Percentiles rank a stretch among this genome's conserved stretches.
phyloP scores from a whole-genome alignment of 2,888 invertebrate genomes.

The Acrobasis suavella region DNA sequence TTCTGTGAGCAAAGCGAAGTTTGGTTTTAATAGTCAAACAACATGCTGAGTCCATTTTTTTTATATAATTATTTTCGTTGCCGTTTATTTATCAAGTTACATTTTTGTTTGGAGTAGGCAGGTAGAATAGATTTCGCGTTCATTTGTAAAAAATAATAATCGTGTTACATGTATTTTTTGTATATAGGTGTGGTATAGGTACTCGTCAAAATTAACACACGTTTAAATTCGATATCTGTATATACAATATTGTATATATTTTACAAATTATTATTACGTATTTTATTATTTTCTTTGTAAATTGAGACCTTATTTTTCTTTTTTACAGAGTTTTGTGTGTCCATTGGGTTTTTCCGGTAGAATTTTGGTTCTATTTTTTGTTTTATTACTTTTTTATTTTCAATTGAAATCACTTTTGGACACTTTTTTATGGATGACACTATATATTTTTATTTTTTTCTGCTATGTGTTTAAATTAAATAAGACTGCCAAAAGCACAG shows the following conservation, averaged over 20 bases:
- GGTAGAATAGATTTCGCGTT: background rate
- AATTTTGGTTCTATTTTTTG: constrained; percentile 61
- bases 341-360: constrained; percentile 77
- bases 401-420: constrained; percentile 42
- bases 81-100: background rate
- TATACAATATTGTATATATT: constrained; percentile 3
- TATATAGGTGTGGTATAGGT: background rate
- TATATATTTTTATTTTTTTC: no score
- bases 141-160: background rate
- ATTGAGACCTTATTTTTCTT: constrained; percentile 43
- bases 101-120: background rate
- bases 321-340: constrained; percentile 70
- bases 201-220: constrained; percentile 1
- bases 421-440: background rate
- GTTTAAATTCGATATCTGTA: constrained; percentile 13
- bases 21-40: background rate
- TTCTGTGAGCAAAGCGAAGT: background rate
- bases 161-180: background rate
- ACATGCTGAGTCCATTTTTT: background rate
- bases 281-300: constrained; percentile 46
- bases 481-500: constrained; percentile 17
- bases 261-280: constrained; percentile 18
- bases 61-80: no score
- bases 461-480: no score
- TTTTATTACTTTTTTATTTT: constrained; percentile 42